Base-by-base conservation (phyloP, 2,888 invertebrate species). In the Mystacides longicornis region DNA sequence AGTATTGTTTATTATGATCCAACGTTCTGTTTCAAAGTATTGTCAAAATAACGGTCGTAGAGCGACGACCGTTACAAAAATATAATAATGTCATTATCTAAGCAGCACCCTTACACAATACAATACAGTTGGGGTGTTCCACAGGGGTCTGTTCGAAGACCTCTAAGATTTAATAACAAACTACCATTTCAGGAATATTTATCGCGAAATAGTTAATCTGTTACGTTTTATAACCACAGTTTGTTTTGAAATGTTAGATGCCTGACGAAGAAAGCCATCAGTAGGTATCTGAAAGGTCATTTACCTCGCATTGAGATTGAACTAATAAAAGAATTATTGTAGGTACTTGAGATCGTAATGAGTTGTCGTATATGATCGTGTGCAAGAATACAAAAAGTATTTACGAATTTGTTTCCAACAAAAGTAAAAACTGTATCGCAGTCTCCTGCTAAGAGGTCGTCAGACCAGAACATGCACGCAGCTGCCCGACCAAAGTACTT, bases 401-500 rank as follows among this genome's bases (percentile, higher is more conserved):
- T 49, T 33, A 21, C n/a, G 23, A 23, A 19, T 37, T 42, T 51
- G 23, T 43, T 51, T 51, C 45, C 27, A 46, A 20, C 22, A 46
- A 46, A 46, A 46, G 19, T 20, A 46, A 20, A 46, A 46, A 20
- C 22, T 46, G 19, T 46, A 21, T 7, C 20, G 7, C 16, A 20
- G 22, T 48, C 48, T 48, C 23, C 21, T 23, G 22, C 23, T 50
- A 16, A 20, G 33, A 51, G 58, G 55, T 57, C 56, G 47, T 53
- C 54, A 51, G 54, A 54, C 57, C 57, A 58, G 52, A 57, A 60
- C 60, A 50, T 52, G 54, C 51, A 50, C 57, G 57, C 60, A 58
- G 56, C 56, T 57, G 60, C 57, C 59, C 56, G 56, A 55, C 56
- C 56, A 55, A 55, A 48, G 52, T 54, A 49, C 48, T 43, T 52